These are phyloP conservation scores for Porites cylindrica DNA, from an alignment of 92 coral and sea anemone species.

Conservation along the genomic window DNA sequence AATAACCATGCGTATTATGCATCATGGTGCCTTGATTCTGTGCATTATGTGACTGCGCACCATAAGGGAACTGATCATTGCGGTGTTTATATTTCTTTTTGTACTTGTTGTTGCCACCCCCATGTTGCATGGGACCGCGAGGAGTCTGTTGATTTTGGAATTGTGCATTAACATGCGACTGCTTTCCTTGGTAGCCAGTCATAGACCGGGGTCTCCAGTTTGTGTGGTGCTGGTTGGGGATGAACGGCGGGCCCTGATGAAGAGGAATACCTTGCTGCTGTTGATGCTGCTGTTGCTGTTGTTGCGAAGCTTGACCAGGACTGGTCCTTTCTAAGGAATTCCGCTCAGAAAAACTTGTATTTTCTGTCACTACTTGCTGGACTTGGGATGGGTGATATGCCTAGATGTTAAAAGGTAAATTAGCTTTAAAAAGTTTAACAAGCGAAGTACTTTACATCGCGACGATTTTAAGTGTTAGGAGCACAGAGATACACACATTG, in stretches of 20 bases:
- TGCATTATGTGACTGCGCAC: constrained; percentile 36
- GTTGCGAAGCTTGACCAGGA: constrained; percentile 29
- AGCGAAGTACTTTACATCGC: neutral
- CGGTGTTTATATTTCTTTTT: constrained; percentile 37
- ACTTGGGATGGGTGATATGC: constrained; percentile 38
- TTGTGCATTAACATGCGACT: constrained; percentile 34
- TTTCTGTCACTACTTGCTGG: constrained; percentile 38
- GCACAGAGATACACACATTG: neutral
- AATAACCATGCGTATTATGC: constrained; percentile 39
- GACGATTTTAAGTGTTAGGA: no score
- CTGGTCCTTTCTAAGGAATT: constrained; percentile 42
- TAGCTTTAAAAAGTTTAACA: no score
- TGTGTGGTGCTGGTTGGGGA: constrained; percentile 29
- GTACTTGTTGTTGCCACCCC: constrained; percentile 24
- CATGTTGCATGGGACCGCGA: constrained; percentile 51
- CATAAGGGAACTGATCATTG: constrained; percentile 22
- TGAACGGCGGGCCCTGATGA: constrained; percentile 51
- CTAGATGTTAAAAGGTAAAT: neutral
- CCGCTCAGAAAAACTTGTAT: constrained; percentile 35
- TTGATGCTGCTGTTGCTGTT: constrained; percentile 37
- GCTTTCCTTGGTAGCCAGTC: constrained; percentile 45
- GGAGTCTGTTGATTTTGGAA: constrained; percentile 37
- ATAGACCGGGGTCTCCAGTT: constrained; percentile 34
- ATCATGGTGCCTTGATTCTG: constrained; percentile 30
- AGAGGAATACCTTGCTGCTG: constrained; percentile 47